phyloP scores from a whole-genome alignment of 2,797 vertebrate species.

The Tinamus major region DNA sequence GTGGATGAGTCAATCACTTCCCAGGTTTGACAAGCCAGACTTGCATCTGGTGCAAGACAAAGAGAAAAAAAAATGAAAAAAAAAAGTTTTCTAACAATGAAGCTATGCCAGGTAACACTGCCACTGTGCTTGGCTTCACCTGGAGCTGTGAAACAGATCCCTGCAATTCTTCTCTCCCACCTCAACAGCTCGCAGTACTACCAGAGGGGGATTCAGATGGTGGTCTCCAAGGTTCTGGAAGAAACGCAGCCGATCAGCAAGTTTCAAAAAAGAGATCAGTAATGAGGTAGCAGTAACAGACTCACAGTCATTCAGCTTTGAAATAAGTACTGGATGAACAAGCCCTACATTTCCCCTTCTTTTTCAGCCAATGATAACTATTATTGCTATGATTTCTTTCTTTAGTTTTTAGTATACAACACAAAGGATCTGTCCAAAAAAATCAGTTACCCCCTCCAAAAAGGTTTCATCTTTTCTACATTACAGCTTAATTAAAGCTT shows the following conservation, averaged over 20 bases:
- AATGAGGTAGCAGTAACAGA: background rate
- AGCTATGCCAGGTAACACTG: background rate
- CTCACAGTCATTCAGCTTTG: background rate
- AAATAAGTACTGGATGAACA: background rate
- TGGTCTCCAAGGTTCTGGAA: background rate
- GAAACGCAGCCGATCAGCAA: background rate
- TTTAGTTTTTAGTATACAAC: background rate
- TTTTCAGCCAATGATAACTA: background rate
- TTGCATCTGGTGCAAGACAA: constrained; percentile 25
- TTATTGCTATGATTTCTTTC: background rate
- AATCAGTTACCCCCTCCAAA: constrained; percentile 5
- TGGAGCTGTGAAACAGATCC: background rate
- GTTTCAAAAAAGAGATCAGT: background rate
- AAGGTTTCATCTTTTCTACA: constrained; percentile 24
- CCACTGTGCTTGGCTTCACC: background rate
- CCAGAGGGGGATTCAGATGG: background rate
- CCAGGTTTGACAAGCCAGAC: constrained; percentile 33
- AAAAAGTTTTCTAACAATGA: background rate
- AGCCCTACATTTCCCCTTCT: background rate
- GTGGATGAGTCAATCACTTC: constrained; percentile 42
- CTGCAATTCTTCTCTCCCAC: background rate
- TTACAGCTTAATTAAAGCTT: constrained; percentile 28
- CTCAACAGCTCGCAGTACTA: background rate
- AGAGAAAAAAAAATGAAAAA: constrained; percentile 13
- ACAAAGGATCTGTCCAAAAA: background rate